Evolutionary conservation across 2,797 vertebrate species (phyloP).

Genomic region (Gouania willdenowi): DNA sequence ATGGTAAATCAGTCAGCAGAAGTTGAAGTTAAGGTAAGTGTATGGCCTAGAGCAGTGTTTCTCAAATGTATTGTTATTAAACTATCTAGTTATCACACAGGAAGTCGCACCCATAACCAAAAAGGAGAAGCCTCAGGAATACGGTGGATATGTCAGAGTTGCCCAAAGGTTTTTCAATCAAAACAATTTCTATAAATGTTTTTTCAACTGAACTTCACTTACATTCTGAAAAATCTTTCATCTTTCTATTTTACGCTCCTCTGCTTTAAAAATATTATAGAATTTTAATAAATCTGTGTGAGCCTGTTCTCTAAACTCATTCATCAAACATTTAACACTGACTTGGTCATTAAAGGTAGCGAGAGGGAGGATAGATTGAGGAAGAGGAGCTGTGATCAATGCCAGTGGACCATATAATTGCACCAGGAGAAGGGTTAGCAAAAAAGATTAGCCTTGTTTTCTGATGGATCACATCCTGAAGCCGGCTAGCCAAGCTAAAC

Average conservation of each 20-base stretch:
- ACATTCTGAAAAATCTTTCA: too few species aligned
- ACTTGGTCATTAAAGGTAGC: conserved; percentile 54
- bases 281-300: conserved; percentile 98
- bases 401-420: conserved; percentile 99
- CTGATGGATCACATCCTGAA: conserved; percentile 89
- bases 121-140: too few species aligned
- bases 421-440: conserved; percentile 91
- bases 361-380: conserved; percentile 55
- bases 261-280: conserved; percentile 77
- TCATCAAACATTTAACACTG: conserved; percentile 64
- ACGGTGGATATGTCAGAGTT: too few species aligned
- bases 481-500: conserved; percentile 64
- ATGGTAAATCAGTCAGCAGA: too few species aligned
- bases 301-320: conserved; percentile 59
- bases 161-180: too few species aligned
- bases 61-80: too few species aligned
- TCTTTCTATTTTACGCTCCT: background rate
- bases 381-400: conserved; percentile 93
- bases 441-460: conserved; percentile 93
- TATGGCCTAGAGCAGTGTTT: too few species aligned
- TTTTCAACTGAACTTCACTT: too few species aligned
- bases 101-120: too few species aligned
- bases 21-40: too few species aligned
- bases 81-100: too few species aligned
- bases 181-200: too few species aligned